phyloP scores from a whole-genome alignment of 1,140 invertebrate genomes.

The Trigoniulus corallinus region DNA sequence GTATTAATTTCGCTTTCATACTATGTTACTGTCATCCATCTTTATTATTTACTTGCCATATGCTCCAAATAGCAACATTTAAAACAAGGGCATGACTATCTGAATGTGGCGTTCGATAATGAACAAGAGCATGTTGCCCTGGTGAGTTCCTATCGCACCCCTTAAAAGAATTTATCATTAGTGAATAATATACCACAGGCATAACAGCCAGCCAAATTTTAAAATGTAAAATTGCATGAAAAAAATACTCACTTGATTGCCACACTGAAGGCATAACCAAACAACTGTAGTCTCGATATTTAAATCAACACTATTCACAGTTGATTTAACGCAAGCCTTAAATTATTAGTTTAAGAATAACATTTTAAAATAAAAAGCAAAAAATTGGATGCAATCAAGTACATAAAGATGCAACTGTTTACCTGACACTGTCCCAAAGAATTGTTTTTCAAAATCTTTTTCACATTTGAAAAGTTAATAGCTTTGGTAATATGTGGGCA shows the following conservation, averaged over 20 bases:
- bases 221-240: neutral
- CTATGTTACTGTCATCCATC: too few relatives aligned
- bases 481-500: constrained; percentile 53
- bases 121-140: constrained; percentile 51
- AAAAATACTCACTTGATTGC: constrained; percentile 29
- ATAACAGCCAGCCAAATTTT: neutral
- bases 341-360: constrained; percentile 3
- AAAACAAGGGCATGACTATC: constrained; percentile 54
- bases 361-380: neutral
- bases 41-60: too few relatives aligned
- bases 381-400: constrained; percentile 1
- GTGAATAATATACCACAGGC: neutral
- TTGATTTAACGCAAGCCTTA: neutral
- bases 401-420: constrained; percentile 18
- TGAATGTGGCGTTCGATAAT: constrained; percentile 54
- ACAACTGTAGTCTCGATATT: constrained; percentile 16
- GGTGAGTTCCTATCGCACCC: constrained; percentile 50
- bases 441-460: constrained; percentile 39
- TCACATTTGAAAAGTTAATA: constrained; percentile 41
- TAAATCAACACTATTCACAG: constrained; percentile 3
- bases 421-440: constrained; percentile 40
- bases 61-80: constrained; percentile 48
- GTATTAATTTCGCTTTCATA: too few relatives aligned
- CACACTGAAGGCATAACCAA: constrained; percentile 48
- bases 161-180: constrained; percentile 7